Percentiles rank a stretch among this genome's conserved stretches.
phyloP scores from a whole-genome alignment of 1,140 invertebrate species.

The Dendrolimus punctatus region DNA sequence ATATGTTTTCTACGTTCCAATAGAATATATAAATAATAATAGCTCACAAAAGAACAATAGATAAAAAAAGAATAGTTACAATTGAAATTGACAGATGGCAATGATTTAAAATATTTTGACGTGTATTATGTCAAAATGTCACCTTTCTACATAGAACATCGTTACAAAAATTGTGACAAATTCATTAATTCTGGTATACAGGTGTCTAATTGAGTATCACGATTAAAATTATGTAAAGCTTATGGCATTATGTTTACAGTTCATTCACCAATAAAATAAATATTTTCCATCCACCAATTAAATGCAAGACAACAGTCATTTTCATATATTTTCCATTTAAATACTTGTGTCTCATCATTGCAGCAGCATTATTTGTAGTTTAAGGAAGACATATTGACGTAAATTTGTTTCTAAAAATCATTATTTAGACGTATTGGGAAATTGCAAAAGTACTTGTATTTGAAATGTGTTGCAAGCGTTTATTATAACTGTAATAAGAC shows the following conservation, averaged over 20 bases:
- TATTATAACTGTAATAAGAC: too few relatives aligned
- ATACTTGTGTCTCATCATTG: constrained; percentile 20
- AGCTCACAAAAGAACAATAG: too few relatives aligned
- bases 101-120: background rate
- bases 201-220: constrained; percentile 32
- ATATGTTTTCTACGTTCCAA: too few relatives aligned
- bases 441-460: too few relatives aligned
- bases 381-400: constrained; percentile 15
- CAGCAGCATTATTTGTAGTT: constrained; percentile 33
- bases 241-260: constrained; percentile 29
- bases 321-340: constrained; percentile 15
- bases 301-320: constrained; percentile 61
- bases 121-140: background rate
- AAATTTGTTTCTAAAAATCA: constrained; percentile 1
- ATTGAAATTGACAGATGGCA: background rate
- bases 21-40: too few relatives aligned
- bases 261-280: constrained; percentile 7
- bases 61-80: too few relatives aligned
- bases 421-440: too few relatives aligned
- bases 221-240: constrained; percentile 46
- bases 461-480: too few relatives aligned
- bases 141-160: constrained; percentile 3
- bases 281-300: constrained; percentile 35
- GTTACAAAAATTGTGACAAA: constrained; percentile 24
- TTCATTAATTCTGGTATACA: constrained; percentile 21